Base-by-base conservation (phyloP, 1,140 invertebrate genomes). In the Latrodectus geometricus region DNA sequence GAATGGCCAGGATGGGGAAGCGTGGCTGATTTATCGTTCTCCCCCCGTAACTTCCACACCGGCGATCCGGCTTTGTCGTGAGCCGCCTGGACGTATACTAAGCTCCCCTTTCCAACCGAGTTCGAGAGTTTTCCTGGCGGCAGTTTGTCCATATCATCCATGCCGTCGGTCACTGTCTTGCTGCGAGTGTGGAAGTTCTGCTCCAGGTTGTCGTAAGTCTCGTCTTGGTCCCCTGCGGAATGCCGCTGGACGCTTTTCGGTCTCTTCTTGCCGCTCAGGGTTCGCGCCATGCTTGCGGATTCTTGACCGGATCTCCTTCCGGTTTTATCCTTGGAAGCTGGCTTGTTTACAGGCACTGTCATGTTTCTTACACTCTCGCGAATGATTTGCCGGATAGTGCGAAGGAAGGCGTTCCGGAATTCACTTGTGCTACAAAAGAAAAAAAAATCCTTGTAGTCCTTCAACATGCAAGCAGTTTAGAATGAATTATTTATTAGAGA, bases 341-440 rank as follows among this genome's bases (percentile, higher is more conserved):
- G 81, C 86, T 82, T 87, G 65, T 82, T 87, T 52, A 87, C 79
- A 86, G 97, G 96, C 92, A 98, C 96, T 90, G 95, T 97, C 96
- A 97, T 98, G 90, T 97, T 97, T 88, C 96, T 93, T n/a, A 98
- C 97, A 83, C 96, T 97, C 91, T 99, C 97, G 82, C 97, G 93
- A 87, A 99, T 99, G 69, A 98, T 98, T 92, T 98, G 97, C 77
- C 97, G 93, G 89, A 99, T 98, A 73, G 97, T 98, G 91, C 97
- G 97, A 88, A 99, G 93, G 93, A 99, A 98, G 88, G 97, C 96
- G 91, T 98, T 97, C 89, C 97, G 95, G 91, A 98, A 98, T 90
- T 98, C 97, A 78, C 95, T 95, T 23, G 97, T 98, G 91, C 97
- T 98, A 91, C 17, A 93, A 90, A 79, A 17, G 17, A 72, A 65